A percentile compares a stretch with the other conserved stretches of the same genome.
Evolutionary conservation across 2,888 invertebrate genomes (phyloP).

Genomic region (Syritta pipiens): DNA sequence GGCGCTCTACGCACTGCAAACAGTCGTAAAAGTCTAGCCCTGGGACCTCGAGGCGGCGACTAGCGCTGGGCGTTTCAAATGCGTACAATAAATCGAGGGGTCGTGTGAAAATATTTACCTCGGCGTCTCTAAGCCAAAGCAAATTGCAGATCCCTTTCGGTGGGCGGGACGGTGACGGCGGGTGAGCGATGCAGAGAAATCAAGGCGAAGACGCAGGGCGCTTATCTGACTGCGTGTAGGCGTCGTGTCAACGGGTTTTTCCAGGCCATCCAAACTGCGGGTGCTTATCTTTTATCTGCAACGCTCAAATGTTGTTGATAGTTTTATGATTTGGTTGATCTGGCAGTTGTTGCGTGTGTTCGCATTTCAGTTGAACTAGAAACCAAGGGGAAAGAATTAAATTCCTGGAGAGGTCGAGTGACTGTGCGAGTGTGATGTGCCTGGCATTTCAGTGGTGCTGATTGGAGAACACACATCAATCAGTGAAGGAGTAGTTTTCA

Average conservation of each 20-base stretch:
- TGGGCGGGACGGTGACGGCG: not conserved
- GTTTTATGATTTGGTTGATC: too few relatives aligned
- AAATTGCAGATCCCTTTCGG: constrained; percentile 17
- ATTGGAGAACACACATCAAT: too few relatives aligned
- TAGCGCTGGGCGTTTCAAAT: too few relatives aligned
- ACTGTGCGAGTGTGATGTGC: too few relatives aligned
- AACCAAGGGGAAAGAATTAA: too few relatives aligned
- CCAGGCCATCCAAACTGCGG: not conserved
- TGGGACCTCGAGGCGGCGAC: too few relatives aligned
- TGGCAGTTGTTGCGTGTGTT: constrained; percentile 4
- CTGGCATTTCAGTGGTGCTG: too few relatives aligned
- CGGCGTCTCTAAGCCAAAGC: constrained; percentile 12
- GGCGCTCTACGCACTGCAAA: not conserved
- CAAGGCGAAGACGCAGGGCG: not conserved
- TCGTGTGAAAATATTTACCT: constrained; percentile 23
- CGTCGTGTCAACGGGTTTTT: not conserved
- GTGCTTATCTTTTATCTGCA: constrained; percentile 58
- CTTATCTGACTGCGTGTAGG: not conserved
- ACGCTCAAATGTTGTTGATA: constrained; percentile 25
- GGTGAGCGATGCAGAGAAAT: constrained; percentile 4
- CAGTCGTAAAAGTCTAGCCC: constrained; percentile 13
- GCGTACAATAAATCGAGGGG: constrained; percentile 26
- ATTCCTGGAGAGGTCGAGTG: too few relatives aligned
- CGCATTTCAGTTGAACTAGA: not conserved
- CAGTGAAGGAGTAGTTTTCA: too few relatives aligned